A percentile compares a stretch with the other conserved stretches of the same genome.
These are phyloP conservation scores for Myotis yumanensis DNA, from an alignment of 2,113 vertebrate genomes.

Conservation along the genomic window DNA sequence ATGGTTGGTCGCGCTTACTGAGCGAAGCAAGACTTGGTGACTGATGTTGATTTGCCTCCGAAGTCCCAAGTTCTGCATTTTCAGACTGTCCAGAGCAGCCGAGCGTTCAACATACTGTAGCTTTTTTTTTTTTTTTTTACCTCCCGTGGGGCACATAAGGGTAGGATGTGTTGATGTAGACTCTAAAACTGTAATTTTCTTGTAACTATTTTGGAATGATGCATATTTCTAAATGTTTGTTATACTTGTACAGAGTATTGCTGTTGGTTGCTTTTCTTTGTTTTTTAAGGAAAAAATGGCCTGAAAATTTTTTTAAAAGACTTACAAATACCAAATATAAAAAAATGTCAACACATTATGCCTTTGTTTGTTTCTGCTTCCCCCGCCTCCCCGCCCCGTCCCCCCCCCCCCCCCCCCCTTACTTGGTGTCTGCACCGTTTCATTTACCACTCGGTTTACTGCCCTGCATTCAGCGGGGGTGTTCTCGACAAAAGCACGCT, in stretches of 20 bases:
- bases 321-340: slow-evolving; percentile 85
- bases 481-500: background rate
- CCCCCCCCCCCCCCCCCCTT: too few species aligned
- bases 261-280: slow-evolving; percentile 78
- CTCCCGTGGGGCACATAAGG: slow-evolving; percentile 67
- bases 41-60: slow-evolving; percentile 39
- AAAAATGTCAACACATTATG: slow-evolving; percentile 80
- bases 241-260: slow-evolving; percentile 85
- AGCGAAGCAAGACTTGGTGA: slow-evolving; percentile 55
- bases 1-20: slow-evolving; percentile 35
- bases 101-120: slow-evolving; percentile 63
- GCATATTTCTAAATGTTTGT: slow-evolving; percentile 85
- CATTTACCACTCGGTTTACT: background rate
- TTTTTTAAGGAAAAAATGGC: slow-evolving; percentile 79
- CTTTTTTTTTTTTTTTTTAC: background rate
- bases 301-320: slow-evolving; percentile 82
- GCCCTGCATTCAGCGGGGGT: background rate
- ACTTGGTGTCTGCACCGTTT: fast-evolving
- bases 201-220: slow-evolving; percentile 83
- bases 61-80: slow-evolving; percentile 48
- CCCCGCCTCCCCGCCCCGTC: too few species aligned
- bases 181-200: slow-evolving; percentile 81
- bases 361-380: slow-evolving; percentile 24
- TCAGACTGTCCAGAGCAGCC: slow-evolving; percentile 63
- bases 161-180: slow-evolving; percentile 78